Evolutionary conservation across 2,113 vertebrate genomes (phyloP).

Genomic region (Pluvialis apricaria): DNA sequence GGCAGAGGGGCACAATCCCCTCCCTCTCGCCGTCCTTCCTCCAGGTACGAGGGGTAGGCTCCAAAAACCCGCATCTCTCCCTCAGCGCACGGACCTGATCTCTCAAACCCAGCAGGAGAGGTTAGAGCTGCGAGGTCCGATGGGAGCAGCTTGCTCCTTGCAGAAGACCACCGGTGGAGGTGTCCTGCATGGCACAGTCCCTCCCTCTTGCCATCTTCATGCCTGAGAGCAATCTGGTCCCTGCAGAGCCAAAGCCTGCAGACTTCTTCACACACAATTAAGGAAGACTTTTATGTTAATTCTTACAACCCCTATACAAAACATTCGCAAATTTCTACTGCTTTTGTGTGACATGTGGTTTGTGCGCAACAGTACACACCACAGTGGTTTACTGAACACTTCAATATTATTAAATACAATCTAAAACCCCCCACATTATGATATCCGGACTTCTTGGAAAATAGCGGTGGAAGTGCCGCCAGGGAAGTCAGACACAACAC

Average conservation of each 20-base stretch:
- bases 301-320: neutral
- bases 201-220: neutral
- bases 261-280: neutral
- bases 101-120: neutral
- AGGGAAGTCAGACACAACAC: neutral
- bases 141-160: neutral
- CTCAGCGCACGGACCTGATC: accelerated
- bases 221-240: neutral
- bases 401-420: neutral
- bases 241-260: neutral
- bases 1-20: neutral
- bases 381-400: accelerated
- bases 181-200: neutral
- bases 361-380: neutral
- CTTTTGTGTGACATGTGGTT: neutral
- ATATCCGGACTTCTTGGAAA: neutral
- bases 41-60: neutral
- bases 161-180: neutral
- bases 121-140: accelerated
- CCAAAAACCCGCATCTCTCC: neutral
- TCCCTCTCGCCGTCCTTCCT: neutral
- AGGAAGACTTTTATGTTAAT: neutral
- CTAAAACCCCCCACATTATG: no score
- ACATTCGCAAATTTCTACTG: neutral
- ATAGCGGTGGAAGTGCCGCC: neutral